Base-by-base conservation (phyloP, 2,113 vertebrate genomes). In the Menura novaehollandiae region DNA sequence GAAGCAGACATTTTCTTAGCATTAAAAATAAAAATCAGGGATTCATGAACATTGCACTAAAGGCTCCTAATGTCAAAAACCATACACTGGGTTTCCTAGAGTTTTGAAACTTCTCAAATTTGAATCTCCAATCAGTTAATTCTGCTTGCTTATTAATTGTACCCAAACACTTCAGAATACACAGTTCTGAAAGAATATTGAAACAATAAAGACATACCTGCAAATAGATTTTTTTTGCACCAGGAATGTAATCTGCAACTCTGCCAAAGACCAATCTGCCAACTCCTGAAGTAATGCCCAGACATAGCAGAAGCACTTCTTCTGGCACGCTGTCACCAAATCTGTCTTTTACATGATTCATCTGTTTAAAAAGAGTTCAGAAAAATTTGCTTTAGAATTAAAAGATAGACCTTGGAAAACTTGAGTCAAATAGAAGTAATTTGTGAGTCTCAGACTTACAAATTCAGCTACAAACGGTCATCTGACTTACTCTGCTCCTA, bases 191-290 rank as follows among this genome's bases (percentile, higher is more conserved):
- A 43, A 22, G 13, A 71, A 51, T 37, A 49, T 2, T 37, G 56
- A 51, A 77, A 33, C 32, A 56, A 76, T 62, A 47, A 51, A 71
- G 32, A 56, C 49, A 56, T 98, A 99, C 99, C 99, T 99, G 99
- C 75, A 99, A 98, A 95, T 98, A 99, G 33, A 99, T 98, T 88
- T 99, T 99, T 96, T 99, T 99, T 90, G 98, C 98, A 21, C 99
- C 99, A 3, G 98, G 97, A 67, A 99, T 95, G 22, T 99, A 99
- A 97, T 99, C 99, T 5, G 99, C 99, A 56, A 99, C 98, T 85
- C 98, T 97, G 82, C 99, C 99, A 19, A 99, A 99, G 59, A 99
- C 85, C 89, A 99, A 95, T 15, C 99, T 98, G 11, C 99, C 99
- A 30, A 99, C 95, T 12, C 98, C 98, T 3, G 99, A 99, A 6